Evolutionary conservation across 2,113 vertebrate species (phyloP).

Genomic region (Phylloscopus trochiloides): DNA sequence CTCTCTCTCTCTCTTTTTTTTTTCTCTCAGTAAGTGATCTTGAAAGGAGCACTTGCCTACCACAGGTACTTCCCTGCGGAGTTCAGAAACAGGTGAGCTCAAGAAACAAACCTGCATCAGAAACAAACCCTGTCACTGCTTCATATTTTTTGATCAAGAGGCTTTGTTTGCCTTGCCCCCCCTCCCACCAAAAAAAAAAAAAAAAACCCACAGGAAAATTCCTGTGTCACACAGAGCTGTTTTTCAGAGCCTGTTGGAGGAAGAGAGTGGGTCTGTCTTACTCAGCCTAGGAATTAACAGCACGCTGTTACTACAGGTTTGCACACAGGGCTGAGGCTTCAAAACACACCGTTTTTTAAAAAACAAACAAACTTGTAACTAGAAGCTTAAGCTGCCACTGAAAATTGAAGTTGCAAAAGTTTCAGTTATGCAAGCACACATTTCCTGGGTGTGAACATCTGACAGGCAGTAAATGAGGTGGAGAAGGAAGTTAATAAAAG

Average conservation of each 20-base stretch:
- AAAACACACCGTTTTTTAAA: neutral
- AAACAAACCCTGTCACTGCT: neutral
- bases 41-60: neutral
- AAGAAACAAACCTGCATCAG: neutral
- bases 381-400: neutral
- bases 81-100: neutral
- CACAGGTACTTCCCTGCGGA: neutral
- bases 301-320: neutral
- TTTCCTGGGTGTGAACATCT: conserved; percentile 51
- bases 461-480: conserved; percentile 8
- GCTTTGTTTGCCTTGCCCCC: neutral
- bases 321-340: neutral
- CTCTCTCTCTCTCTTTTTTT: neutral
- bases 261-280: neutral
- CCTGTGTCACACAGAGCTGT: neutral
- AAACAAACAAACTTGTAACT: neutral
- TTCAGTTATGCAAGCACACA: conserved; percentile 42
- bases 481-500: conserved; percentile 49
- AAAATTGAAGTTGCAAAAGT: neutral
- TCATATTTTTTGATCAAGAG: neutral
- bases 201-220: neutral
- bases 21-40: neutral
- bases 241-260: neutral
- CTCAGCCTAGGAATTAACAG: neutral
- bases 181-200: fast-evolving